Evolutionary conservation across 2,888 invertebrate genomes (phyloP).

Genomic region (Campopleginae sp.): DNA sequence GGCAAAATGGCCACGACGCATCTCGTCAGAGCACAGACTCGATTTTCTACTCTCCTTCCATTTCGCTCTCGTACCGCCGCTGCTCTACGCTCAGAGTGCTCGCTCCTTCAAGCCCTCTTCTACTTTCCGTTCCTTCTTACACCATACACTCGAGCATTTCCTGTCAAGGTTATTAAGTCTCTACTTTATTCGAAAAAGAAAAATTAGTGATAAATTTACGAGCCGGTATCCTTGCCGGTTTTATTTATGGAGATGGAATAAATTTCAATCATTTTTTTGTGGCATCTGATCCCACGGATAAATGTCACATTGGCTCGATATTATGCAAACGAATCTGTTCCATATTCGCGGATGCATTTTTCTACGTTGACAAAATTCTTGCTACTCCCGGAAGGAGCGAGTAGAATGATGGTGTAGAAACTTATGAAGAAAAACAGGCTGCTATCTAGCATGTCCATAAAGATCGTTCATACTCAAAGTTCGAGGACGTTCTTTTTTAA

Average conservation of each 20-base stretch:
- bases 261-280: background rate
- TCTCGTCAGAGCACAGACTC: conserved; percentile 36
- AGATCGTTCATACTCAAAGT: background rate
- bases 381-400: too few relatives aligned
- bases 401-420: background rate
- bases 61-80: too few relatives aligned
- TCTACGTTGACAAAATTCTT: background rate
- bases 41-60: conserved; percentile 34
- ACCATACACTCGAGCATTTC: background rate
- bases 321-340: background rate
- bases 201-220: background rate
- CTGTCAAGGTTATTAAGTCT: conserved; percentile 34
- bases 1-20: conserved; percentile 78
- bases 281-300: background rate
- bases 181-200: conserved; percentile 26
- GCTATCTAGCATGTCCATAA: background rate
- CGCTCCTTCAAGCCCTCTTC: conserved; percentile 12
- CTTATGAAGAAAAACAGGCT: background rate
- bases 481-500: background rate
- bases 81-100: background rate
- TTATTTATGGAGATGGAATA: background rate
- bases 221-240: background rate
- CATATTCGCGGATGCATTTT: background rate
- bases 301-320: background rate
- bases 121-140: conserved; percentile 15